Percentiles rank a stretch among this genome's conserved stretches.
phyloP scores from a whole-genome alignment of 2,888 invertebrate species.

The Apodemia duryi region DNA sequence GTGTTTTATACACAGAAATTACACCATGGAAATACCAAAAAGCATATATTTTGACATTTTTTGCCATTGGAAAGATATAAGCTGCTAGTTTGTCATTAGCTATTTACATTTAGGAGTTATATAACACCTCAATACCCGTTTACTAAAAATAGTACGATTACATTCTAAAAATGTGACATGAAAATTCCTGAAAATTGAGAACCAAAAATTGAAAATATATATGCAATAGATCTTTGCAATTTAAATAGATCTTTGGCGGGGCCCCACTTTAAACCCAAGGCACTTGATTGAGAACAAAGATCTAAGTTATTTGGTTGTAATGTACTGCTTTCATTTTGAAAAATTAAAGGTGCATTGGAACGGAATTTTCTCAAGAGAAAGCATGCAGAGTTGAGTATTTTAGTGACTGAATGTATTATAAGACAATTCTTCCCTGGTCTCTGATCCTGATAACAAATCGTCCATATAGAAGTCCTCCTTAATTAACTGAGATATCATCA shows the following conservation, averaged over 20 bases:
- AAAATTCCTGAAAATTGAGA: too few species aligned
- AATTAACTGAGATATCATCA: constrained; percentile 11
- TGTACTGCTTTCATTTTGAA: neutral
- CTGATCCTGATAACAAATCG: constrained; percentile 30
- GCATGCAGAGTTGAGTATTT: neutral
- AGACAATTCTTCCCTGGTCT: neutral
- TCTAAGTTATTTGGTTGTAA: neutral
- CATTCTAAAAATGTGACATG: too few species aligned
- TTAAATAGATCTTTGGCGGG: constrained; percentile 3
- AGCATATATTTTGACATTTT: too few species aligned
- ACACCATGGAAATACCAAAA: too few species aligned
- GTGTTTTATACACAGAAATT: too few species aligned
- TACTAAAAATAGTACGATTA: too few species aligned
- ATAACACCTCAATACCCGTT: too few species aligned
- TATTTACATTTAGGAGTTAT: too few species aligned
- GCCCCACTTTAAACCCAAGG: constrained; percentile 17
- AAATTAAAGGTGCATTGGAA: neutral
- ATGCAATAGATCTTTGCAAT: too few species aligned
- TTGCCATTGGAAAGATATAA: too few species aligned
- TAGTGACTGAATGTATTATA: neutral
- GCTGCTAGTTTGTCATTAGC: too few species aligned
- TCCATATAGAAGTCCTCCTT: constrained; percentile 30
- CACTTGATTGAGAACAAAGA: constrained; percentile 8
- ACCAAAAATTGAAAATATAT: too few species aligned
- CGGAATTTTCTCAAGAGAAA: neutral